A percentile compares a stretch with the other conserved stretches of the same genome.
phyloP scores from a whole-genome alignment of 2,797 vertebrate species.

The Pangasius mekongensis region DNA sequence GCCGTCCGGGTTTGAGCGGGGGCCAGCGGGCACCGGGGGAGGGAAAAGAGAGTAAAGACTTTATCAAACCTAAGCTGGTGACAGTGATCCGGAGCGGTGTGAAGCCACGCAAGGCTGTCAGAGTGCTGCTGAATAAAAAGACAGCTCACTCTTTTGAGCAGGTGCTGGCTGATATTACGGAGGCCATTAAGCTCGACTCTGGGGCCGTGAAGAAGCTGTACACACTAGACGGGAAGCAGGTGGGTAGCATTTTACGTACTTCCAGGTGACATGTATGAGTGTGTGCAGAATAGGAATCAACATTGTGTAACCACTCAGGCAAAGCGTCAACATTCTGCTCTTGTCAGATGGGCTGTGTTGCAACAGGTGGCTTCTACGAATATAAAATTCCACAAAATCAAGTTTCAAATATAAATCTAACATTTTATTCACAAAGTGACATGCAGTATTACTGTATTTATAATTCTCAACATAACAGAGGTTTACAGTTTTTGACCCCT shows the following conservation, averaged over 20 bases:
- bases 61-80: slow-evolving; percentile 96
- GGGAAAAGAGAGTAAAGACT: slow-evolving; percentile 88
- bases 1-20: slow-evolving; percentile 66
- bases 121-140: slow-evolving; percentile 97
- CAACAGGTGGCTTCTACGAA: not conserved
- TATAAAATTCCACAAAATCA: not conserved
- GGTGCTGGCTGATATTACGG: slow-evolving; percentile 94
- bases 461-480: not conserved
- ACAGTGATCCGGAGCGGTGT: slow-evolving; percentile 97
- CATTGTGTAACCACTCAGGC: not conserved
- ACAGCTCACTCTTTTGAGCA: slow-evolving; percentile 96
- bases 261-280: not conserved
- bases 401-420: not conserved
- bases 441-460: not conserved
- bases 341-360: not conserved
- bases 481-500: not conserved
- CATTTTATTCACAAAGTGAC: not conserved
- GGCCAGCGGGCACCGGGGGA: slow-evolving; percentile 60
- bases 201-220: slow-evolving; percentile 93
- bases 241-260: not conserved
- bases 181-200: slow-evolving; percentile 97
- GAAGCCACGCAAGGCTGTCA: slow-evolving; percentile 92
- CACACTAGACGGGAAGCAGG: slow-evolving; percentile 97
- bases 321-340: not conserved
- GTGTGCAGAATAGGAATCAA: not conserved